Conservation (phyloP, 2,113 vertebrate species). For the Engystomops pustulosus region DNA sequence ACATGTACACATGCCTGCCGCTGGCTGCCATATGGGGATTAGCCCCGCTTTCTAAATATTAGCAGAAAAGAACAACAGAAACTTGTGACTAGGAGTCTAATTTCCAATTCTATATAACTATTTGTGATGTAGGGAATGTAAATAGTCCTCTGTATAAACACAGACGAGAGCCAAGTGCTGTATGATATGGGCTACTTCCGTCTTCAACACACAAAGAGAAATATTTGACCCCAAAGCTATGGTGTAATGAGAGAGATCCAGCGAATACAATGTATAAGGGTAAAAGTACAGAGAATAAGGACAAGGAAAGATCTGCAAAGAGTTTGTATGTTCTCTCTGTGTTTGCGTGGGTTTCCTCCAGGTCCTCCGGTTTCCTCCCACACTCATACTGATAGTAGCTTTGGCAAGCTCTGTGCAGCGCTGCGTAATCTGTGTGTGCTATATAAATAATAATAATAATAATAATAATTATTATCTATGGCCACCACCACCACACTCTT, state of each 20-base stretch:
- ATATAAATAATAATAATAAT: too few relatives aligned
- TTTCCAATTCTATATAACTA: background rate
- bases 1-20: constrained; percentile 14
- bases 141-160: background rate
- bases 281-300: too few relatives aligned
- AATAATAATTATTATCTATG: too few relatives aligned
- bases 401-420: too few relatives aligned
- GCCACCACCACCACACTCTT: too few relatives aligned
- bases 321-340: too few relatives aligned
- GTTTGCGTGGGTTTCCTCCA: too few relatives aligned
- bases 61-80: background rate
- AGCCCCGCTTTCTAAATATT: background rate
- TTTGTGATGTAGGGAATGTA: background rate
- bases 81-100: too few relatives aligned
- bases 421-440: too few relatives aligned
- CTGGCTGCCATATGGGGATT: constrained; percentile 22
- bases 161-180: background rate
- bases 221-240: background rate
- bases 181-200: background rate
- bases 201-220: background rate
- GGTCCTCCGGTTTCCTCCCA: too few relatives aligned
- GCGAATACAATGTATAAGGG: background rate
- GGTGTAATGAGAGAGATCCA: background rate
- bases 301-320: too few relatives aligned
- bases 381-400: too few relatives aligned